A percentile compares a stretch with the other conserved stretches of the same genome.
Conservation (phyloP, 2,113 vertebrate genomes). For the Channa argus region DNA sequence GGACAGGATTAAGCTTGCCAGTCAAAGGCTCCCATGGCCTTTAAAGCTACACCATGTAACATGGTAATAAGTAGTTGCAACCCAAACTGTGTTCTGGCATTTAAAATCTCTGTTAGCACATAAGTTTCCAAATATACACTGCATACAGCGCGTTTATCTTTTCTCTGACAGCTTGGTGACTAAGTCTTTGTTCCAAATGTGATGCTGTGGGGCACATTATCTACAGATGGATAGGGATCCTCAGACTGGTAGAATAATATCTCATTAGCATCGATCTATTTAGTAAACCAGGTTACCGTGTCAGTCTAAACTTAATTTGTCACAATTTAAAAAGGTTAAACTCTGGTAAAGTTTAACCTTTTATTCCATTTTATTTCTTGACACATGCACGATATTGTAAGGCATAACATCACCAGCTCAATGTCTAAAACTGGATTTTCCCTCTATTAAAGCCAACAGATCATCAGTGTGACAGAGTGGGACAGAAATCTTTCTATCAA, state of each 20-base stretch:
- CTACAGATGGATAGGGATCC: constrained; percentile 40
- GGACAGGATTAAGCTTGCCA: constrained; percentile 40
- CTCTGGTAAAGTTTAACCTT: background rate
- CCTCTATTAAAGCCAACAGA: constrained; percentile 50
- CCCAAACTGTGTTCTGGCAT: constrained; percentile 6
- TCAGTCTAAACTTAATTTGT: background rate
- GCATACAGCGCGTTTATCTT: constrained; percentile 54
- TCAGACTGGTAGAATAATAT: constrained; percentile 12
- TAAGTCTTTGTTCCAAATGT: constrained; percentile 45
- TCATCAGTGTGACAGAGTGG: constrained; percentile 47
- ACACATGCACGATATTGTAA: constrained; percentile 13
- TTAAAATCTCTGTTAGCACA: constrained; percentile 47
- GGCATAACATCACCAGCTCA: constrained; percentile 26
- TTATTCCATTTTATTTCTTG: background rate
- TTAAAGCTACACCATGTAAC: constrained; percentile 20
- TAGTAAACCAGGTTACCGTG: background rate
- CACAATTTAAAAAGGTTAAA: background rate
- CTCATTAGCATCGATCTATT: background rate
- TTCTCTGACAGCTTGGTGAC: constrained; percentile 52
- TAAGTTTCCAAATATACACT: constrained; percentile 43
- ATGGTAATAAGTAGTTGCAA: constrained; percentile 6
- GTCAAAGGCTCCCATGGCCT: constrained; percentile 8
- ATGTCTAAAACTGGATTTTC: constrained; percentile 39
- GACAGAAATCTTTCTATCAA: constrained; percentile 62
- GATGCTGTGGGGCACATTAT: constrained; percentile 30